A percentile compares a stretch with the other conserved stretches of the same genome.
Evolutionary conservation across 2,797 vertebrate species (phyloP).

Genomic region (Etheostoma nigrum): DNA sequence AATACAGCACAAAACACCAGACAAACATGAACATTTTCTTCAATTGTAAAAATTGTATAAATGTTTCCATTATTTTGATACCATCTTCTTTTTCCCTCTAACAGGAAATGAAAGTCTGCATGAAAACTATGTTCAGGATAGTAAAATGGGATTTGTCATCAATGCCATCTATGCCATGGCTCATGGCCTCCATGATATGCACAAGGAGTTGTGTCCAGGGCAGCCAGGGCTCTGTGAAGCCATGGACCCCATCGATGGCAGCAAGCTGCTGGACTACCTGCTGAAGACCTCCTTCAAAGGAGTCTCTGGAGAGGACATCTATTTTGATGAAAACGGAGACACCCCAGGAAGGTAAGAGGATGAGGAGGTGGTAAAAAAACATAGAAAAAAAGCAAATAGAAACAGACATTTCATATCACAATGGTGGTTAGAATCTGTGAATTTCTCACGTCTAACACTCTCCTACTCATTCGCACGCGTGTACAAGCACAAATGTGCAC

Average conservation of each 20-base stretch:
- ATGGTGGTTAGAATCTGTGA: slow-evolving; percentile 21
- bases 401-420: slow-evolving; percentile 17
- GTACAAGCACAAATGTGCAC: slow-evolving; percentile 39
- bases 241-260: slow-evolving; percentile 98
- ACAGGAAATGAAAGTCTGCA: slow-evolving; percentile 96
- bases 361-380: slow-evolving; percentile 4
- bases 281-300: slow-evolving; percentile 95
- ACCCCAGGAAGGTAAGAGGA: slow-evolving; percentile 94
- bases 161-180: slow-evolving; percentile 99
- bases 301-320: slow-evolving; percentile 96
- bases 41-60: not conserved
- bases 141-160: slow-evolving; percentile 99
- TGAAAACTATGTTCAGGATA: slow-evolving; percentile 98
- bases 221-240: slow-evolving; percentile 94
- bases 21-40: slow-evolving; percentile 3
- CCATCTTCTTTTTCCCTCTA: slow-evolving; percentile 22
- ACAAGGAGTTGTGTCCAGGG: slow-evolving; percentile 89
- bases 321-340: slow-evolving; percentile 98
- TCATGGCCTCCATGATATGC: slow-evolving; percentile 97
- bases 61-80: slow-evolving; percentile 8
- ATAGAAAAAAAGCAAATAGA: slow-evolving; percentile 4
- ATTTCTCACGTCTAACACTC: slow-evolving; percentile 16
- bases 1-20: slow-evolving; percentile 11
- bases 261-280: slow-evolving; percentile 95
- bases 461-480: slow-evolving; percentile 48